Conservation (phyloP, 2,113 vertebrate species). For the Elephas maximus region DNA sequence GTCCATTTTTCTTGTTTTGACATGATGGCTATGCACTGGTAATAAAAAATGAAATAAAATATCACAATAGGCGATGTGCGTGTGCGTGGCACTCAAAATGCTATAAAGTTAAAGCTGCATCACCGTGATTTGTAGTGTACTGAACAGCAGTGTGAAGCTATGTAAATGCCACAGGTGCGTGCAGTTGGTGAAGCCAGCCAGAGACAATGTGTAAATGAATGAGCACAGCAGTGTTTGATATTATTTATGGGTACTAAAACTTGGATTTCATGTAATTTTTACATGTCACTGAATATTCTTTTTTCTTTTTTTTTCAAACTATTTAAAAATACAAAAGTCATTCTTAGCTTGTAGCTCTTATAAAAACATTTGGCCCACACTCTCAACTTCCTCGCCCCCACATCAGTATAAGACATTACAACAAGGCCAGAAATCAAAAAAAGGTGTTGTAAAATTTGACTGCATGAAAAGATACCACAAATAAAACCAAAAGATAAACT, state of each 20-base stretch:
- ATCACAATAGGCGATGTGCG: not conserved
- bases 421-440: slow-evolving; percentile 4
- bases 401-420: not conserved
- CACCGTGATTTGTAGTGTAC: not conserved
- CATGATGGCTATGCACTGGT: not conserved
- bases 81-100: not conserved
- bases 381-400: not conserved
- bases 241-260: slow-evolving; percentile 8
- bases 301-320: not conserved
- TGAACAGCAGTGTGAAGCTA: not conserved
- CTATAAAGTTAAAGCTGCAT: not conserved
- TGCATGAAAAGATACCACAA: not conserved
- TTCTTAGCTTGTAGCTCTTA: not conserved
- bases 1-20: slow-evolving; percentile 25
- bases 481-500: slow-evolving; percentile 21
- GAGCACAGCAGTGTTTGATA: not conserved
- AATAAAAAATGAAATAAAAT: not conserved
- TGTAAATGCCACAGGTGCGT: not conserved
- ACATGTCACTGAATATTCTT: not conserved
- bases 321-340: not conserved
- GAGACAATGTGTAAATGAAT: not conserved
- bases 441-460: not conserved
- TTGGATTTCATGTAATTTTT: slow-evolving; percentile 14
- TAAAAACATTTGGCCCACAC: not conserved
- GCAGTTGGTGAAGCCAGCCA: not conserved